These are phyloP conservation scores for Micromesistius poutassou DNA, from an alignment of 2,797 vertebrate genomes.

Conservation along the genomic window DNA sequence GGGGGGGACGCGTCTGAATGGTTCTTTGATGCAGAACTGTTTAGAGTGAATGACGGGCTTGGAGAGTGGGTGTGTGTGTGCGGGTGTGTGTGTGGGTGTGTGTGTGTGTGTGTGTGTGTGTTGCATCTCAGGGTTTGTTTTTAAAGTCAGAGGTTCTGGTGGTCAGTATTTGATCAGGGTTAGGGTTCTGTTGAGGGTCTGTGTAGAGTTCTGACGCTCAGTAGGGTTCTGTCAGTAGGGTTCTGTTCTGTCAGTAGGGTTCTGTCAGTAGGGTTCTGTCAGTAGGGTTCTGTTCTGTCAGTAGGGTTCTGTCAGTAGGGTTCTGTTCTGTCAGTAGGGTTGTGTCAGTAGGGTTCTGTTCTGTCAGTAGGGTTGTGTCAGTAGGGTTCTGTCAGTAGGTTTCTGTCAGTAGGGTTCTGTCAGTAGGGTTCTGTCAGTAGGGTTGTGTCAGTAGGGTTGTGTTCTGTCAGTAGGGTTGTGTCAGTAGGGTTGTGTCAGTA, in stretches of 20 bases:
- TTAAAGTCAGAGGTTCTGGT: conserved; percentile 22
- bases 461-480: conserved; percentile 26
- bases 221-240: conserved; percentile 9
- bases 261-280: conserved; percentile 14
- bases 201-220: not conserved
- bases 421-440: not conserved
- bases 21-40: too few relatives aligned
- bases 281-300: not conserved
- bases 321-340: not conserved
- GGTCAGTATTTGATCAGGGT: not conserved
- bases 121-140: conserved; percentile 7
- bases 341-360: not conserved
- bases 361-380: conserved; percentile 16
- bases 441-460: not conserved
- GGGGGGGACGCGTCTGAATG: too few relatives aligned
- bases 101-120: conserved; percentile 13
- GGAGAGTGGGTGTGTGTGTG: conserved; percentile 4
- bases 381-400: not conserved
- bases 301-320: conserved; percentile 16
- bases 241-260: not conserved
- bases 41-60: too few relatives aligned
- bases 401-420: conserved; percentile 13
- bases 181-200: not conserved
- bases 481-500: conserved; percentile 17
- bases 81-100: conserved; percentile 16